These are phyloP conservation scores for Euzetes globulus DNA, from an alignment of 2,888 invertebrate genomes.

Conservation along the genomic window DNA sequence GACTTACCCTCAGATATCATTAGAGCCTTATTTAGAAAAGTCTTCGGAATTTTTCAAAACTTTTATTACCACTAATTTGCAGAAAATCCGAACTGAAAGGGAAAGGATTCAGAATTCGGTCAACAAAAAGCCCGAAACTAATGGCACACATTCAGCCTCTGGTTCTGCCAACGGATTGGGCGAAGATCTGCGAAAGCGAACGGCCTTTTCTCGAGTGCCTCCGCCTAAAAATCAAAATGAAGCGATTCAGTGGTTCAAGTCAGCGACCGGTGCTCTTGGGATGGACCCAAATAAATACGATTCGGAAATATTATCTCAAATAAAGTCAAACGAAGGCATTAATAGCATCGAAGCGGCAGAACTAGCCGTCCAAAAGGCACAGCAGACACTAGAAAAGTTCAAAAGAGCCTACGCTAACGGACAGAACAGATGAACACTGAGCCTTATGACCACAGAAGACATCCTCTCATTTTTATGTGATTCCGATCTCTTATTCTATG, in stretches of 20 bases:
- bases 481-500: background rate
- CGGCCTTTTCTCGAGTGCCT: slow-evolving; percentile 38
- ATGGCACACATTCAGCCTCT: background rate
- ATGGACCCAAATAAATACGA: slow-evolving; percentile 38
- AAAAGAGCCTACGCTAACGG: slow-evolving; percentile 11
- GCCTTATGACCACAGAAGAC: background rate
- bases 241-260: slow-evolving; percentile 39
- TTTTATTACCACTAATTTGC: slow-evolving; percentile 70
- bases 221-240: slow-evolving; percentile 39
- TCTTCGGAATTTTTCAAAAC: slow-evolving; percentile 78
- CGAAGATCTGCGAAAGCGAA: slow-evolving; percentile 31
- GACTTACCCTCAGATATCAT: slow-evolving; percentile 73
- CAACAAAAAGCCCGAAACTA: slow-evolving; percentile 11
- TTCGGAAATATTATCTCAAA: background rate
- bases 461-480: background rate
- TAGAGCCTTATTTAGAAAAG: slow-evolving; percentile 72
- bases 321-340: background rate
- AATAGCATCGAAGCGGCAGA: slow-evolving; percentile 24
- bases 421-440: background rate
- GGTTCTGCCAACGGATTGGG: background rate
- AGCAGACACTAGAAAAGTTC: slow-evolving; percentile 9
- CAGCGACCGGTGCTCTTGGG: slow-evolving; percentile 38
- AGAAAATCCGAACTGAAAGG: slow-evolving; percentile 55
- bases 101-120: slow-evolving; percentile 38
- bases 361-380: slow-evolving; percentile 7